Conservation (phyloP, 2,113 vertebrate species). For the Piliocolobus tephrosceles region DNA sequence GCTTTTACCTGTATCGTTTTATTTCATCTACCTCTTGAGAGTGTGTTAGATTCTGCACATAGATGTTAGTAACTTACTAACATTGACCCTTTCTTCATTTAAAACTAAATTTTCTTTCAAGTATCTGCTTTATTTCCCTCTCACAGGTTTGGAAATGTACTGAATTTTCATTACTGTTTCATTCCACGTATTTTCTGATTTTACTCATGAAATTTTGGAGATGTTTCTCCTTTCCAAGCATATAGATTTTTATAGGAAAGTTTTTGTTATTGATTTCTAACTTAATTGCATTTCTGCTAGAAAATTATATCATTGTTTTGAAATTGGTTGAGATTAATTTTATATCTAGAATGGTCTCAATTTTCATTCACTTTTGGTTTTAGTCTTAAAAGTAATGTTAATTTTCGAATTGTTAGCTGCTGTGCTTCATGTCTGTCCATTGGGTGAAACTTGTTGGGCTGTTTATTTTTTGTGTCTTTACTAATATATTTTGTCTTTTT, state of each 20-base stretch:
- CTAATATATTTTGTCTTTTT: not conserved
- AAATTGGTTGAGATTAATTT: constrained; percentile 29
- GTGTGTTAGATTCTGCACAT: not conserved
- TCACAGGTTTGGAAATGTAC: not conserved
- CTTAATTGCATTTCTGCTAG: not conserved
- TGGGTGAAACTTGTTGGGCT: not conserved
- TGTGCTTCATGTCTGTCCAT: not conserved
- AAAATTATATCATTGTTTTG: constrained; percentile 8
- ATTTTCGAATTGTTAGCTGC: not conserved
- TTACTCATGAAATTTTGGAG: not conserved
- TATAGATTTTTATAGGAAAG: not conserved
- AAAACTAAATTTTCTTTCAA: not conserved
- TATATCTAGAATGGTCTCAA: not conserved
- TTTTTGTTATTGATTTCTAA: not conserved
- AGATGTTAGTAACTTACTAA: not conserved
- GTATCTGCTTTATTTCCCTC: not conserved
- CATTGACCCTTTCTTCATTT: not conserved
- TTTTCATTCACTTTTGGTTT: constrained; percentile 31
- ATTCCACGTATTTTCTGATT: not conserved
- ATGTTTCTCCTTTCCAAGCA: not conserved
- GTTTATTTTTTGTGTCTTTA: not conserved
- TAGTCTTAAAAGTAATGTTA: not conserved
- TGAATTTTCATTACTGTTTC: not conserved
- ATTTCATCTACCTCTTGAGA: not conserved
- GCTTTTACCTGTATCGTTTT: not conserved